A percentile compares a stretch with the other conserved stretches of the same genome.
Conservation (phyloP, 2,888 invertebrate genomes). For the Ariolimax columbianus region DNA sequence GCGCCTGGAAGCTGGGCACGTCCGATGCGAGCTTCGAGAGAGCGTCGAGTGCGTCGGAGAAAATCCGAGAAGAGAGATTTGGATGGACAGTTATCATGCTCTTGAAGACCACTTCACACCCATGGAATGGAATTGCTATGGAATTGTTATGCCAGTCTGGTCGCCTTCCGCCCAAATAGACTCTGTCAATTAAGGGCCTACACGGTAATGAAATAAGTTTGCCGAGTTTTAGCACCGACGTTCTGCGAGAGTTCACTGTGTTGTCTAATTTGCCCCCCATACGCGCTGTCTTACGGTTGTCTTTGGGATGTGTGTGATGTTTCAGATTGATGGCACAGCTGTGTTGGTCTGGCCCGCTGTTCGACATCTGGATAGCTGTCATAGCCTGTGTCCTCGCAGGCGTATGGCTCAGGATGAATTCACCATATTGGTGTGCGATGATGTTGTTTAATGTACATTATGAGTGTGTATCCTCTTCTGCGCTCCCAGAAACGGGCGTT, state of each 20-base stretch:
- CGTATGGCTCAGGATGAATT: no score
- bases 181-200: constrained; percentile 50
- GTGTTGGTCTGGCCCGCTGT: neutral
- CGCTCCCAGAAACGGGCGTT: no score
- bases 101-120: constrained; percentile 38
- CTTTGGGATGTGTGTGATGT: neutral
- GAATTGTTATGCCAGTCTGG: constrained; percentile 47
- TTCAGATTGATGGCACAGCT: neutral
- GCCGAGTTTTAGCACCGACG: constrained; percentile 23
- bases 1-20: constrained; percentile 39
- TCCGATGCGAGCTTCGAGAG: constrained; percentile 37
- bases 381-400: no score
- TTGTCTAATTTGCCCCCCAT: constrained; percentile 42
- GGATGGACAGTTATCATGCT: constrained; percentile 51
- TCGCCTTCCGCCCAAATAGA: constrained; percentile 43
- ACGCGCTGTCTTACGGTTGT: constrained; percentile 7
- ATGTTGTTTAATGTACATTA: no score
- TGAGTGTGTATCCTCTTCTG: no score
- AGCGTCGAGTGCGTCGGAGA: constrained; percentile 31
- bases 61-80: constrained; percentile 43
- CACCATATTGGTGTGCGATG: no score
- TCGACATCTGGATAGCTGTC: constrained; percentile 11
- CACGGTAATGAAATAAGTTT: constrained; percentile 47
- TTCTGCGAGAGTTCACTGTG: constrained; percentile 10
- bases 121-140: constrained; percentile 37